Conservation (phyloP, 2,113 vertebrate species). For the Etheostoma cragini region DNA sequence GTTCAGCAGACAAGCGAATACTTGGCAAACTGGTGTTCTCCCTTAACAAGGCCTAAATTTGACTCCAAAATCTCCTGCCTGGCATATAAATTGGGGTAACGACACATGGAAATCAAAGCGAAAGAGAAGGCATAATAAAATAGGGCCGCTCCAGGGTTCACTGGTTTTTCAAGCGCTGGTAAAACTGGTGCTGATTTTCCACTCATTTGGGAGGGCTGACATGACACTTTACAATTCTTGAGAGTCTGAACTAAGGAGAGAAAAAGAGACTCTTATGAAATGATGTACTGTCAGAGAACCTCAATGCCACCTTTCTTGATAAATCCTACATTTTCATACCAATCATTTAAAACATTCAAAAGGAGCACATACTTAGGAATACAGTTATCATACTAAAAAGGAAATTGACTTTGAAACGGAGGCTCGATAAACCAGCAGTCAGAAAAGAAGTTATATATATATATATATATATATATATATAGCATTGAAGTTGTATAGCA, state of each 20-base stretch:
- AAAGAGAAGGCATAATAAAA: slow-evolving; percentile 19
- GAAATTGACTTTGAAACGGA: neutral
- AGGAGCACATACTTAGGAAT: neutral
- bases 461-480: no score
- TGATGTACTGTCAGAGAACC: neutral
- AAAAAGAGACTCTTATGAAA: slow-evolving; percentile 2
- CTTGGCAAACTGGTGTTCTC: slow-evolving; percentile 26
- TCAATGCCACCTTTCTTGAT: neutral
- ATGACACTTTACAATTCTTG: neutral
- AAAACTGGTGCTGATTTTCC: slow-evolving; percentile 45
- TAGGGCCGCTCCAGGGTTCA: slow-evolving; percentile 6
- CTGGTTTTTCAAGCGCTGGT: slow-evolving; percentile 24
- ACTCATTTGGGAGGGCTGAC: slow-evolving; percentile 10
- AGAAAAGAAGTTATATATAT: slow-evolving; percentile 2
- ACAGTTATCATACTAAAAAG: neutral
- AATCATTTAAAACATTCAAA: slow-evolving; percentile 4
- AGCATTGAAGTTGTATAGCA: neutral
- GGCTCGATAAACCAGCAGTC: neutral
- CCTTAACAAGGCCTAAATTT: slow-evolving; percentile 39
- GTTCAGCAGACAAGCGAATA: slow-evolving; percentile 48
- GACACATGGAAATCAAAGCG: slow-evolving; percentile 20
- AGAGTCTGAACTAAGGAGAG: neutral
- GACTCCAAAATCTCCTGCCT: slow-evolving; percentile 36
- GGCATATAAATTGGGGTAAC: slow-evolving; percentile 38
- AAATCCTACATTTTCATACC: neutral